Base-by-base conservation (phyloP, 1,140 invertebrate species). In the Drosophila repleta region DNA sequence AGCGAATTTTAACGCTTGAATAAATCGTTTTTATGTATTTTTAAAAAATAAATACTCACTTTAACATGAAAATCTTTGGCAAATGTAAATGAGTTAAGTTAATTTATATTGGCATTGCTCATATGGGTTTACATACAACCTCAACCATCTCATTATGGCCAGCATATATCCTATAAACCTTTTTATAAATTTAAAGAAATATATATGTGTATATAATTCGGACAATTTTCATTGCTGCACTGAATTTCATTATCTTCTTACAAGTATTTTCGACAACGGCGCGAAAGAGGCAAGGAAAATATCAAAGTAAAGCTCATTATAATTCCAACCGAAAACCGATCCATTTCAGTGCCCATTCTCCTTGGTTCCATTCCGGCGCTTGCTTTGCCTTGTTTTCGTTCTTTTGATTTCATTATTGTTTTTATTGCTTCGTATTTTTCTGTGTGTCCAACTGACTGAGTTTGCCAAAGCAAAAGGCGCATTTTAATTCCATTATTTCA, bases 371-470 rank as follows among this genome's bases (percentile, higher is more conserved):
- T 57, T 72, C 32, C 39, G 24, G 7, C 26, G 53, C 45, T 57
- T 52, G 32, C 18, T 46, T 10, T 58, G 56, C 48, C 56, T 72
- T 65, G 45, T 75, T 76, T 77, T 73, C 64, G 80, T 84, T 87
- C 78, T 76, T 87, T 88, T 87, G 74, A 88, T 87, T 88, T 82
- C 83, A 76, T 87, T 87, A 85, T 85, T 79, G 57, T 88, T 87
- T 87, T 82, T 88, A 87, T 87, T 82, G 83, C 81, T 72, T 66
- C 49, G 41, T 67, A 69, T 63, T 72, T 71, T 75, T 66, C 48
- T 66, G 76, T 80, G 76, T 80, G 82, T 78, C 75, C 83, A 75
- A 87, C 55, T 87, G 82, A 88, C 82, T 87, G 82, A 82, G 39
- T 85, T 78, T 62, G 63, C 51, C 78, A 74, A 76, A 63, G 79